Evolutionary conservation across 2,888 invertebrate genomes (phyloP).

Genomic region (Anorthoa munda): DNA sequence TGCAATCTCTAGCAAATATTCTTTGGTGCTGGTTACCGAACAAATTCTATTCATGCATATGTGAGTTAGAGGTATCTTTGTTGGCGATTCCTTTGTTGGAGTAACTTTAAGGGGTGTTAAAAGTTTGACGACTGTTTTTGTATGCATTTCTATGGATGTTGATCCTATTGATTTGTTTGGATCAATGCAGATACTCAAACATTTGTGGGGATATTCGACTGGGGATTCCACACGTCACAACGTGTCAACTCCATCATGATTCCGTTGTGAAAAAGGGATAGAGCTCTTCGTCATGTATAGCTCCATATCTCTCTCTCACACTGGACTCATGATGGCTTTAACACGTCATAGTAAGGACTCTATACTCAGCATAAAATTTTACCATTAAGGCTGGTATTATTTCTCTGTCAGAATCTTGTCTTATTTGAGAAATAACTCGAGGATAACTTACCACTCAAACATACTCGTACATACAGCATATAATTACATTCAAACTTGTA

Average conservation of each 20-base stretch:
- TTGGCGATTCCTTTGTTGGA: conserved; percentile 31
- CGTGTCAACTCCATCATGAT: too few species aligned
- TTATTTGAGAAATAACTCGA: conserved; percentile 4
- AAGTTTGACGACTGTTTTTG: conserved; percentile 7
- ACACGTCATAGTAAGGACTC: too few species aligned
- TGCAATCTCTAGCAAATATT: conserved; percentile 66
- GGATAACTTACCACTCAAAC: neutral
- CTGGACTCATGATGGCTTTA: too few species aligned
- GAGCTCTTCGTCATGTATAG: too few species aligned
- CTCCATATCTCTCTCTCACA: too few species aligned
- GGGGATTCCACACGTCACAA: neutral
- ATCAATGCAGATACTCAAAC: neutral
- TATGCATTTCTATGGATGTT: neutral
- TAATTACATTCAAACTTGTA: conserved; percentile 30
- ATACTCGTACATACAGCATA: conserved; percentile 21
- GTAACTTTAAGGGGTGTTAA: neutral
- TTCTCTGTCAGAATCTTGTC: neutral
- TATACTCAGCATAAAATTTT: neutral
- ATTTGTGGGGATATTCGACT: neutral
- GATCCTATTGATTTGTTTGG: neutral
- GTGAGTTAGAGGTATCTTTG: neutral
- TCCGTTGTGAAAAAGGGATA: too few species aligned
- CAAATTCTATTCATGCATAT: conserved; percentile 35
- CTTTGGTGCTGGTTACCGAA: conserved; percentile 37
- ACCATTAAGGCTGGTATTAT: neutral